phyloP scores from a whole-genome alignment of 1,140 invertebrate species.

The Drosophila nikananu region DNA sequence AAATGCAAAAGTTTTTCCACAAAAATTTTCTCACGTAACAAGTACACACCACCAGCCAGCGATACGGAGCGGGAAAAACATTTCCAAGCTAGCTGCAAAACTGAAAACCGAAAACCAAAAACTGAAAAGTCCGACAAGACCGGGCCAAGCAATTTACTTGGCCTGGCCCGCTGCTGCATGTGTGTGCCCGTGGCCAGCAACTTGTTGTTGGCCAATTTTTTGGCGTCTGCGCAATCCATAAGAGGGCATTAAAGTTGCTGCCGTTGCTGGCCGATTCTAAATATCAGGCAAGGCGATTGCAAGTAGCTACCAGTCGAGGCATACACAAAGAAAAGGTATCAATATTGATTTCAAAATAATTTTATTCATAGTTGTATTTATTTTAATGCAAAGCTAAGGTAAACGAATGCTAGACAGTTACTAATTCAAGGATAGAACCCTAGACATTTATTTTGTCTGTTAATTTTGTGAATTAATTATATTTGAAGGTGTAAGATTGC shows the following conservation, averaged over 20 bases:
- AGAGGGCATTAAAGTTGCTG: conserved; percentile 70
- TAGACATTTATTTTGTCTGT: background rate
- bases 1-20: conserved; percentile 64
- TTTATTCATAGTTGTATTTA: background rate
- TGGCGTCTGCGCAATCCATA: conserved; percentile 77
- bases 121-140: conserved; percentile 40
- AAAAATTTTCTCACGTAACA: conserved; percentile 82
- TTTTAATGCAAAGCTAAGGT: background rate
- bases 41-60: conserved; percentile 56
- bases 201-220: conserved; percentile 76
- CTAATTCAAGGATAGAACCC: background rate
- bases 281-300: conserved; percentile 63
- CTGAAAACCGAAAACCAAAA: conserved; percentile 12
- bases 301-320: conserved; percentile 53
- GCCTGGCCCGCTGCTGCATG: conserved; percentile 12
- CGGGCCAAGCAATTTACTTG: conserved; percentile 59
- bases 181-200: conserved; percentile 55
- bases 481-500: background rate
- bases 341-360: background rate
- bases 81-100: conserved; percentile 27
- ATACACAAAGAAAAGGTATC: conserved; percentile 1
- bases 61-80: conserved; percentile 51
- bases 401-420: background rate
- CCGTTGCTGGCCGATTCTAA: conserved; percentile 50
- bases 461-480: background rate